phyloP scores from a whole-genome alignment of 2,797 vertebrate genomes.

The Intellagama lesueurii region DNA sequence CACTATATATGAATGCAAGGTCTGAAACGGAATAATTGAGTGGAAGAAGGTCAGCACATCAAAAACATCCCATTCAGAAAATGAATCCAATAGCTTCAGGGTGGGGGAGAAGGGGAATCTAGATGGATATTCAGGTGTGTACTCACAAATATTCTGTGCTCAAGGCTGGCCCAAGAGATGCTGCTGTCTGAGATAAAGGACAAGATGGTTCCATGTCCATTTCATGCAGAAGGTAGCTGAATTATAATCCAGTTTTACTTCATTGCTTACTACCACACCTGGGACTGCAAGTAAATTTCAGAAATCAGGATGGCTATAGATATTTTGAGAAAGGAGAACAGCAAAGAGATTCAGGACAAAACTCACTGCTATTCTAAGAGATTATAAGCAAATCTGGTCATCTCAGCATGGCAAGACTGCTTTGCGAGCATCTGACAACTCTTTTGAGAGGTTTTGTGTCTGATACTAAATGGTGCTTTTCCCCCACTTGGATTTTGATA shows the following conservation, averaged over 20 bases:
- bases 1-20: background rate
- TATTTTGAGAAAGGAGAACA: background rate
- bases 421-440: too few species aligned
- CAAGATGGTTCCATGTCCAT: background rate
- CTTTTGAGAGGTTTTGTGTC: too few species aligned
- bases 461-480: too few species aligned
- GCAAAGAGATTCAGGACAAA: background rate
- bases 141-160: background rate
- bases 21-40: constrained; percentile 21
- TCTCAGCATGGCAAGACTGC: too few species aligned
- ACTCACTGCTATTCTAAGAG: too few species aligned
- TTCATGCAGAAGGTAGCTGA: background rate
- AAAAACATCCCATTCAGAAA: background rate
- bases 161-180: background rate
- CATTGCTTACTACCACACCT: background rate
- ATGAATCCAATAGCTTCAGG: background rate
- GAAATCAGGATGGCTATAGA: background rate
- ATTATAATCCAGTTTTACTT: background rate
- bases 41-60: accelerated
- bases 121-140: too few species aligned
- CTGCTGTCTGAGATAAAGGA: background rate
- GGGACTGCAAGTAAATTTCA: background rate
- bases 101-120: too few species aligned
- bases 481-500: too few species aligned
- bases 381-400: too few species aligned